phyloP scores from a whole-genome alignment of 2,888 invertebrate genomes.

The Pheosia tremula region DNA sequence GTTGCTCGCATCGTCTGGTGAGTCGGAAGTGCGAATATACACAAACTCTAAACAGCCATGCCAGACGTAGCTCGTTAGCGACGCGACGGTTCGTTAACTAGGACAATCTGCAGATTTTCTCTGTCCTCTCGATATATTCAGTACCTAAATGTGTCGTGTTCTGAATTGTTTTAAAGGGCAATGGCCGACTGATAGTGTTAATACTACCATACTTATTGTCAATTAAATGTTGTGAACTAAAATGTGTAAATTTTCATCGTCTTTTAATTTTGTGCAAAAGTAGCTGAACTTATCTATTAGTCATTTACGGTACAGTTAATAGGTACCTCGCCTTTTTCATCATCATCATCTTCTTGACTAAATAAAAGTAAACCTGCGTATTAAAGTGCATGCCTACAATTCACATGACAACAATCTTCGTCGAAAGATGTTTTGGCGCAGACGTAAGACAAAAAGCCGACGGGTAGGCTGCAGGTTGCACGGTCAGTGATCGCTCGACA shows the following conservation, averaged over 20 bases:
- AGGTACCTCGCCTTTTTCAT: no score
- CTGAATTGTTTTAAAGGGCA: background rate
- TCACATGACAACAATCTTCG: background rate
- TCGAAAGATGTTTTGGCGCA: background rate
- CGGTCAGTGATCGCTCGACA: constrained; percentile 7
- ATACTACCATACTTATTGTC: background rate
- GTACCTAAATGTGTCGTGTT: background rate
- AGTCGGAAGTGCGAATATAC: background rate
- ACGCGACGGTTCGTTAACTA: background rate
- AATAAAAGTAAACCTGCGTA: no score
- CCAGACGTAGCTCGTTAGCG: constrained; percentile 3
- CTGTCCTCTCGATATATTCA: background rate
- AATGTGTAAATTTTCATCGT: no score
- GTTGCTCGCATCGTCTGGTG: background rate
- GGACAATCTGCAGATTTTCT: background rate
- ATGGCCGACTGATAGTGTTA: background rate
- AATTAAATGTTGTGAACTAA: no score
- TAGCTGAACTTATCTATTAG: no score
- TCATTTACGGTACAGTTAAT: no score
- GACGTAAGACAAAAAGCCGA: background rate
- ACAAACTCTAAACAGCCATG: background rate
- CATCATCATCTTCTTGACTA: no score
- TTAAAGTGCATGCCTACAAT: no score
- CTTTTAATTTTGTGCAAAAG: no score
- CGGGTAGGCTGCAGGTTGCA: background rate